phyloP scores from a whole-genome alignment of 2,113 vertebrate genomes.

The Notothenia rossii region DNA sequence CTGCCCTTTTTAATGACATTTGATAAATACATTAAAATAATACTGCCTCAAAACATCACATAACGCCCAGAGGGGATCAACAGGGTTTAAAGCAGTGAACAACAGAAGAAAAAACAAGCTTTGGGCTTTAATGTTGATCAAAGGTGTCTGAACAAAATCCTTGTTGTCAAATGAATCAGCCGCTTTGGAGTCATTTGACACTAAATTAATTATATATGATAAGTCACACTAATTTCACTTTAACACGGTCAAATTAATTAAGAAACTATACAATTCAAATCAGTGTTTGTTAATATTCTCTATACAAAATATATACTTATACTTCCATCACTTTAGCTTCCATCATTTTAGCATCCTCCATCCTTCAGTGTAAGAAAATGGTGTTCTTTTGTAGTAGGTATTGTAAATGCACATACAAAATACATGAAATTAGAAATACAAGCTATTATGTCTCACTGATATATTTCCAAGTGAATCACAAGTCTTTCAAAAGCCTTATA shows the following conservation, averaged over 20 bases:
- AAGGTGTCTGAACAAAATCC: background rate
- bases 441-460: background rate
- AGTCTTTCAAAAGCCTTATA: background rate
- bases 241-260: background rate
- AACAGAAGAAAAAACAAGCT: background rate
- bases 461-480: background rate
- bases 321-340: too few species aligned
- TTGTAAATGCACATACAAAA: too few species aligned
- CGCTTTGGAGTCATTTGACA: background rate
- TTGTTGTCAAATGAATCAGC: background rate
- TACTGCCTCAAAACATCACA: conserved; percentile 15
- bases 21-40: background rate
- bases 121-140: background rate
- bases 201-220: background rate
- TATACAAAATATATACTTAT: too few species aligned
- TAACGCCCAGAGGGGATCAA: background rate
- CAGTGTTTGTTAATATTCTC: background rate
- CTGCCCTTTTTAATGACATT: conserved; percentile 33
- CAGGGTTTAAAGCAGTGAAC: background rate
- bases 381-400: too few species aligned
- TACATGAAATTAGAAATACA: background rate
- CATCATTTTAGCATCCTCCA: background rate
- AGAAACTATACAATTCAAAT: background rate
- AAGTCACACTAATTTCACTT: background rate
- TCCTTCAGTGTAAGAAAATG: background rate